A percentile compares a stretch with the other conserved stretches of the same genome.
These are phyloP conservation scores for Sebastes umbrosus DNA, from an alignment of 2,797 vertebrate genomes.

Conservation along the genomic window DNA sequence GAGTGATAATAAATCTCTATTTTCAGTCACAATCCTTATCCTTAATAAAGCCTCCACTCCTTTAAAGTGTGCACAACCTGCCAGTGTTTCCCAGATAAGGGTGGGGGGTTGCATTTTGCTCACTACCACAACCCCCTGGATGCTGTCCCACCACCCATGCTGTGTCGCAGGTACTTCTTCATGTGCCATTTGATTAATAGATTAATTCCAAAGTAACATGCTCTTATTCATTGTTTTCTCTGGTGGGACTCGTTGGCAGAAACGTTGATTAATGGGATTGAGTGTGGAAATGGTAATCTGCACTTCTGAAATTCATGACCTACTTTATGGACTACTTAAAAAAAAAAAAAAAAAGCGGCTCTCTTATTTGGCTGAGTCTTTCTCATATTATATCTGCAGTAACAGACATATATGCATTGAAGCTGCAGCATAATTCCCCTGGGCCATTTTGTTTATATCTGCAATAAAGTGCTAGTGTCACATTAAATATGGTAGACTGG, in stretches of 20 bases:
- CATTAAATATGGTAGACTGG: conserved; percentile 57
- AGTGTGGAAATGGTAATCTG: conserved; percentile 76
- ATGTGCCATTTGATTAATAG: conserved; percentile 80
- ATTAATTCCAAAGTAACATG: conserved; percentile 78
- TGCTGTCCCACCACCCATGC: conserved; percentile 12
- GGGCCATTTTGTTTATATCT: conserved; percentile 72
- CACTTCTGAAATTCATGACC: conserved; percentile 80
- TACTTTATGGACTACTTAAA: conserved; percentile 80
- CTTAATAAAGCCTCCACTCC: background rate
- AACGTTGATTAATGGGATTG: conserved; percentile 79
- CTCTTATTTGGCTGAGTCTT: conserved; percentile 33
- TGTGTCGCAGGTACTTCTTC: conserved; percentile 62
- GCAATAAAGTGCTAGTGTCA: conserved; percentile 68
- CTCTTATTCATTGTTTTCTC: conserved; percentile 80
- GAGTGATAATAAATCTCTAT: background rate
- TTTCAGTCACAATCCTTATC: background rate
- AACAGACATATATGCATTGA: conserved; percentile 56
- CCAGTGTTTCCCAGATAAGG: background rate
- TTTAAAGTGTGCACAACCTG: background rate
- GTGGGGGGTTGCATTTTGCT: conserved; percentile 1
- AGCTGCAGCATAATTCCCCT: conserved; percentile 52
- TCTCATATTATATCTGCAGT: conserved; percentile 55
- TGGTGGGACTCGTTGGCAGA: conserved; percentile 66
- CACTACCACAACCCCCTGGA: conserved; percentile 27
- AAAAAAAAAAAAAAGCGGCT: conserved; percentile 34